phyloP scores from a whole-genome alignment of 1,140 invertebrate genomes.

The Plutomurus gul region DNA sequence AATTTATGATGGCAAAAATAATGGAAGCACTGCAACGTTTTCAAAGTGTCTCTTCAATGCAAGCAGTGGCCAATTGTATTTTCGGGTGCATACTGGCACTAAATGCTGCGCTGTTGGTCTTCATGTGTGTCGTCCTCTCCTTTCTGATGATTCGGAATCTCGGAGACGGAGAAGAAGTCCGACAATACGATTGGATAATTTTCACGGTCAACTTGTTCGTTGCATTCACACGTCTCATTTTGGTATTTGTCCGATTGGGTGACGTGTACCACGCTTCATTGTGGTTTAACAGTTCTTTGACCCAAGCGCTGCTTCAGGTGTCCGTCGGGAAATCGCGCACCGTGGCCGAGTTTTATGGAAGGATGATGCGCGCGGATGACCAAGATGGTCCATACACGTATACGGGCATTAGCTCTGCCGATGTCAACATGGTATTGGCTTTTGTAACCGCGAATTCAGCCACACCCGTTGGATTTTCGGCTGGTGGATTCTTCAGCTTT shows the following conservation, averaged over 20 bases:
- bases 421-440: conserved; percentile 40
- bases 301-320: neutral
- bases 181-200: conserved; percentile 1
- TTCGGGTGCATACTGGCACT: conserved; percentile 25
- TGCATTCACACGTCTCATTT: conserved; percentile 34
- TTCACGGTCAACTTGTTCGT: neutral
- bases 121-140: conserved; percentile 25
- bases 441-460: conserved; percentile 33
- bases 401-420: neutral
- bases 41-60: conserved; percentile 18
- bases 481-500: conserved; percentile 48
- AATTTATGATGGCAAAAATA: conserved; percentile 3
- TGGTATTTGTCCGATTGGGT: conserved; percentile 45
- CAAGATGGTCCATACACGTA: neutral
- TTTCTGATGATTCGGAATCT: conserved; percentile 37
- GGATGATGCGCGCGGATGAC: neutral
- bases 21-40: conserved; percentile 1
- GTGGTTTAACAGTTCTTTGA: conserved; percentile 30
- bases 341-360: neutral
- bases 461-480: conserved; percentile 43
- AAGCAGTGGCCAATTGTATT: conserved; percentile 26
- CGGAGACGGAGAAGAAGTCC: neutral
- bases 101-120: conserved; percentile 16
- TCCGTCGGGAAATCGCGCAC: neutral
- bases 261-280: conserved; percentile 41